Evolutionary conservation across 2,888 invertebrate species (phyloP), one percentile per base, ranked within the genome.

Genomic region (Abrostola tripartita): DNA sequence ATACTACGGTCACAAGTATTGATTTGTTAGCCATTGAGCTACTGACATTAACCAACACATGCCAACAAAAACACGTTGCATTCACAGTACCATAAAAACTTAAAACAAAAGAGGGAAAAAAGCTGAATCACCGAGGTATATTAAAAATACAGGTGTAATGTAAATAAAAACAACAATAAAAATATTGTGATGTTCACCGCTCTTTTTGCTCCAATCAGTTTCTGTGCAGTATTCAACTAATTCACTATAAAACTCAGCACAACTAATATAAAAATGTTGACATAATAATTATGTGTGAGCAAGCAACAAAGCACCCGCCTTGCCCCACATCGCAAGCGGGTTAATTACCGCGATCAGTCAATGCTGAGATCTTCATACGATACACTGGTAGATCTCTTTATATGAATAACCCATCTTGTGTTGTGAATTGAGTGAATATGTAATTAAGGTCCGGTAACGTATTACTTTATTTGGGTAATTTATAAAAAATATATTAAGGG

Each of bases 351-450:
- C 81, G 77, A 89, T 88, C 86, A 83, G 71, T 88, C 88, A 88
- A 83, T 82, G 85, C 75, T 83, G 82, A 89, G 86, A 89, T 90
- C 87, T 89, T 85, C 87, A 85, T 85, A 81, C 69, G 85, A 88
- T 86, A 83, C 73, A 74, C 66, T 61, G 68, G 41, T 49, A 71
- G 67, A 81, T 76, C 79, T 78, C 84, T 84, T 79, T 81, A 85
- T 82, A 85, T 76, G 72, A 73, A 84, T 83, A 81, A 81, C 81
- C 79, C 78, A 77, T 80, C 78, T 71, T 57, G 67, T 68, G 53
- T 67, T 63, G 74, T 65, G 76, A 68, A 79, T 82, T 83, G 83
- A 85, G 80, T 83, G 86, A 85, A 86, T 83, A 81, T 80, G 81
- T 82, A 81, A 85, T 85, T 84, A 84, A 85, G 68, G 71, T 59